These are phyloP conservation scores for Mormyrops attenuatus DNA, from an alignment of 2,797 vertebrate species.

Conservation along the genomic window DNA sequence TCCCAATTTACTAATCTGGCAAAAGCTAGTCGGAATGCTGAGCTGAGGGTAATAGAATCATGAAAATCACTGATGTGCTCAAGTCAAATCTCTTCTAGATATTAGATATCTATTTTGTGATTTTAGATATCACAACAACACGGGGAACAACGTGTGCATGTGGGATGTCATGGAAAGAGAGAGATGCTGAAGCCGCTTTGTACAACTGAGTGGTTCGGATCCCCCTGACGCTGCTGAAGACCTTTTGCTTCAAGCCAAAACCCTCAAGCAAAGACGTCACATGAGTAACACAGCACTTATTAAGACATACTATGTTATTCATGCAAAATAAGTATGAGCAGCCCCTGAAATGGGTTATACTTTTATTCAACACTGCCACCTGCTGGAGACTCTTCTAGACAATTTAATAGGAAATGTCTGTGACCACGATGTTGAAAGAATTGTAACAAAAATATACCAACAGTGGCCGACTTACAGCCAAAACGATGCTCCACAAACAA, in stretches of 20 bases:
- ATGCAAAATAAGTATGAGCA: neutral
- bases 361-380: conserved; percentile 68
- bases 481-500: neutral
- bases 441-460: neutral
- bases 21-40: neutral
- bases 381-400: conserved; percentile 50
- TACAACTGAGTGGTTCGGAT: neutral
- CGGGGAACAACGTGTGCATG: neutral
- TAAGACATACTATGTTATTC: conserved; percentile 5
- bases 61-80: neutral
- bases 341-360: conserved; percentile 27
- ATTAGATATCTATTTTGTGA: neutral
- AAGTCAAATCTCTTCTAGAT: neutral
- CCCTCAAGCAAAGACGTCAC: neutral
- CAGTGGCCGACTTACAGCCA: neutral
- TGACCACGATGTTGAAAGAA: neutral
- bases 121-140: neutral
- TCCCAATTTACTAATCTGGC: neutral
- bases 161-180: neutral
- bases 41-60: neutral
- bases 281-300: neutral
- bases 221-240: neutral
- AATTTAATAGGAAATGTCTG: neutral
- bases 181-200: neutral
- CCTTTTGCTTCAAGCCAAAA: neutral